phyloP scores from a whole-genome alignment of 1,140 invertebrate species.

The Condylostylus longicornis region DNA sequence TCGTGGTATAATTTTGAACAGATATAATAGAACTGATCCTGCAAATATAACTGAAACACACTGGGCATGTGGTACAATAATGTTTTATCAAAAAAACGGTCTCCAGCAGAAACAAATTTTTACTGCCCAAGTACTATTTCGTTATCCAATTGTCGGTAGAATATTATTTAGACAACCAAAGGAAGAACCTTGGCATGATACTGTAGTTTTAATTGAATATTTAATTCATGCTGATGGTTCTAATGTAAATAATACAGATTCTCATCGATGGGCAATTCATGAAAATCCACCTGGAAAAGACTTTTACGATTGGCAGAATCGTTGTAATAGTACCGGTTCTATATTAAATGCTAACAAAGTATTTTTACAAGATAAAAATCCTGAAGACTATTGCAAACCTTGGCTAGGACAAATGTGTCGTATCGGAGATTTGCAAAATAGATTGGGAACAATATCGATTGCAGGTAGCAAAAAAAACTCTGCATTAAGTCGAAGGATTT shows the following conservation, averaged over 20 bases:
- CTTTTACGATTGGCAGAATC: constrained; percentile 76
- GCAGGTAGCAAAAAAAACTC: constrained; percentile 52
- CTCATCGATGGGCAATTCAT: constrained; percentile 57
- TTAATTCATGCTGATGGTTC: constrained; percentile 78
- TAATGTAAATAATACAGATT: constrained; percentile 56
- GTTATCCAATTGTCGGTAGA: constrained; percentile 76
- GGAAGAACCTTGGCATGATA: constrained; percentile 67
- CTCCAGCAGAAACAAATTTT: constrained; percentile 52
- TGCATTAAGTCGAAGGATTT: constrained; percentile 53
- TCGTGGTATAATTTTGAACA: constrained; percentile 68
- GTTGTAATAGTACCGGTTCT: constrained; percentile 66
- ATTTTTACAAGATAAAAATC: constrained; percentile 34
- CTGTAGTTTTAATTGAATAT: constrained; percentile 54
- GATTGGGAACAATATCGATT: constrained; percentile 55
- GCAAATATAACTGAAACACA: constrained; percentile 39
- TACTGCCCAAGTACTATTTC: constrained; percentile 56
- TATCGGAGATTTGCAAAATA: constrained; percentile 49
- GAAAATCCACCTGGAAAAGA: constrained; percentile 53
- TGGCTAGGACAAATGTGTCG: constrained; percentile 43
- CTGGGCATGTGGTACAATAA: constrained; percentile 52
- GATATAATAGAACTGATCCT: constrained; percentile 37
- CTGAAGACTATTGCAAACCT: constrained; percentile 38
- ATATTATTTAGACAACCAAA: constrained; percentile 71
- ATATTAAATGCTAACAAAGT: constrained; percentile 71
- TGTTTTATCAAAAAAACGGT: constrained; percentile 46